These are phyloP conservation scores for Drosophila sucinea DNA, from an alignment of 1,140 invertebrate species.

Conservation along the genomic window DNA sequence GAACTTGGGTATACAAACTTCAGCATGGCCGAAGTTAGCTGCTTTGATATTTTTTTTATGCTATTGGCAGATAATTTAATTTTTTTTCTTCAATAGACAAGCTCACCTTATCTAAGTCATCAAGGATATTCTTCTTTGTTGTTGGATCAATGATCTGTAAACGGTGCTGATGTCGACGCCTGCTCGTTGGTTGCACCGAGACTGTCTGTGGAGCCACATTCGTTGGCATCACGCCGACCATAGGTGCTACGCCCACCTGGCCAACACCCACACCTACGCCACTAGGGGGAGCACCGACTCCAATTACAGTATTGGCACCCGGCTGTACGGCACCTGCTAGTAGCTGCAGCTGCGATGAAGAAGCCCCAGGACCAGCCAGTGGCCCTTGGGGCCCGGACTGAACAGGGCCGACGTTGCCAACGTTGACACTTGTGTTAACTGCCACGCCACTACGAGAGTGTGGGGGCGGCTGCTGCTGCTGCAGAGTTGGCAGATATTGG, in stretches of 20 bases:
- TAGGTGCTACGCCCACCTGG: constrained; percentile 63
- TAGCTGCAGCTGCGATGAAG: constrained; percentile 59
- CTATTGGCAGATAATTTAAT: too few relatives aligned
- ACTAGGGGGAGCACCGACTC: constrained; percentile 46
- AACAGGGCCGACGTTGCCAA: constrained; percentile 60
- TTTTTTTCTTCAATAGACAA: background rate
- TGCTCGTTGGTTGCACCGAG: constrained; percentile 39
- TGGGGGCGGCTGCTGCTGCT: constrained; percentile 57
- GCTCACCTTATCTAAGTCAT: constrained; percentile 71
- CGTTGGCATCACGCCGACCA: constrained; percentile 62
- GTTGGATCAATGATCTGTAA: constrained; percentile 73
- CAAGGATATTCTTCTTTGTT: constrained; percentile 77
- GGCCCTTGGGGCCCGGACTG: constrained; percentile 67
- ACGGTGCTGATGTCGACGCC: constrained; percentile 67
- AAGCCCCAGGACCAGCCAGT: constrained; percentile 56
- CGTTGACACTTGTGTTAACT: constrained; percentile 64
- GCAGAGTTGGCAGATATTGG: constrained; percentile 59
- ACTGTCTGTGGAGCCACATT: constrained; percentile 48
- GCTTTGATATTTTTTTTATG: too few relatives aligned
- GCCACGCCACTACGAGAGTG: constrained; percentile 62
- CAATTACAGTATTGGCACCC: constrained; percentile 57
- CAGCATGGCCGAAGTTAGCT: too few relatives aligned
- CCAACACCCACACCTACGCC: constrained; percentile 51
- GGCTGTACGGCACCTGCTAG: constrained; percentile 61
- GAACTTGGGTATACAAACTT: too few relatives aligned